A percentile compares a stretch with the other conserved stretches of the same genome.
Conservation (phyloP, 2,888 invertebrate species). For the Rugalucina vietnamica region DNA sequence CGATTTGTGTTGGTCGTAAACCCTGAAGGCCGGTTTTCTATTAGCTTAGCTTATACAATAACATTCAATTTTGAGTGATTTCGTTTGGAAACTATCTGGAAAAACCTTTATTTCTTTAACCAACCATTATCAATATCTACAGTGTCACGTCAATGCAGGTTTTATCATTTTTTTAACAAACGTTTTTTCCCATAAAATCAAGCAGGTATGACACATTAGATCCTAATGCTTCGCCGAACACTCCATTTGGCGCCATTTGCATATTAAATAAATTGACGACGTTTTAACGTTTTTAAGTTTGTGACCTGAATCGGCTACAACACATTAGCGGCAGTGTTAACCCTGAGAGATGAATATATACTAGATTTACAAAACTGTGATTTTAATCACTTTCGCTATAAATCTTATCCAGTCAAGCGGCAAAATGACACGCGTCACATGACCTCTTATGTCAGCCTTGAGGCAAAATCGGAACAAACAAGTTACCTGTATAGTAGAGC, state of each 20-base stretch:
- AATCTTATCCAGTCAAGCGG: neutral
- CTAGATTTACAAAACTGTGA: neutral
- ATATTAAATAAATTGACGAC: neutral
- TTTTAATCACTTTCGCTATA: neutral
- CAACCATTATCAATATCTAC: neutral
- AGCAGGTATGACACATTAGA: neutral
- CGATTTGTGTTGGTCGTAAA: too few relatives aligned
- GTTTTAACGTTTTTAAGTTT: neutral
- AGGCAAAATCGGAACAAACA: conserved; percentile 12
- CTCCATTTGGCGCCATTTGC: neutral
- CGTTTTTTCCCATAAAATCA: conserved; percentile 7
- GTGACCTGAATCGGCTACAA: neutral
- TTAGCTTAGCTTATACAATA: too few relatives aligned
- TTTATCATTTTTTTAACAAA: neutral
- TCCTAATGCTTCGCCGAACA: neutral
- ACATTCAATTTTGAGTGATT: too few relatives aligned
- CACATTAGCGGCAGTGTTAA: neutral
- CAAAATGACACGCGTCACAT: conserved; percentile 41
- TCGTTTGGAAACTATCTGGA: neutral
- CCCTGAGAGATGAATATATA: neutral
- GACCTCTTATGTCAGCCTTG: conserved; percentile 32
- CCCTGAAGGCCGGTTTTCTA: too few relatives aligned
- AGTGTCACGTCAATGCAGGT: neutral
- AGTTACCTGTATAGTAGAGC: neutral
- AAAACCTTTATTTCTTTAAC: neutral